These are phyloP conservation scores for Oryzias celebensis DNA, from an alignment of 2,113 vertebrate species.

Conservation along the genomic window DNA sequence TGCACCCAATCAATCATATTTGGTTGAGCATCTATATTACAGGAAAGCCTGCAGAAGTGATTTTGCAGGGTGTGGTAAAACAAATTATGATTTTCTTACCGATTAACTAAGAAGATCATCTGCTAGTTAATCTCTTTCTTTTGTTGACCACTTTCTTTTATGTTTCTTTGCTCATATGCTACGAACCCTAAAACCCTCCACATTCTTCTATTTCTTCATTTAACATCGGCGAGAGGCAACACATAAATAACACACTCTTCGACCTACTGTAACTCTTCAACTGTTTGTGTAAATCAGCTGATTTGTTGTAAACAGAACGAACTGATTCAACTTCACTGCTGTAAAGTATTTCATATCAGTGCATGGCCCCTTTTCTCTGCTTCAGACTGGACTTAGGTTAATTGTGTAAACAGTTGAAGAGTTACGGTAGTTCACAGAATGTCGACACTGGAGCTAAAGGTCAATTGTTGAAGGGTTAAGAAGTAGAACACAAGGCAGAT, in stretches of 20 bases:
- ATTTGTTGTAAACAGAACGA: no score
- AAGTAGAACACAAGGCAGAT: constrained; percentile 73
- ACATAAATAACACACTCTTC: no score
- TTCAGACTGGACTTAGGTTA: no score
- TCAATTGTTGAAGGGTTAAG: constrained; percentile 18
- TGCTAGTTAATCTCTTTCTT: constrained; percentile 67
- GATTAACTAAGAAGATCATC: constrained; percentile 76
- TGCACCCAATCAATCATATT: constrained; percentile 8
- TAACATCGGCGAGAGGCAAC: no score
- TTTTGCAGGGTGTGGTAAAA: neutral
- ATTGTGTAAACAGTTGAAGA: no score
- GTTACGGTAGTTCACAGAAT: no score
- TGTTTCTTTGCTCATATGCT: constrained; percentile 11
- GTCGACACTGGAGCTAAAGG: no score
- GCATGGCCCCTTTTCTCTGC: no score
- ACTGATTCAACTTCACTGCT: no score
- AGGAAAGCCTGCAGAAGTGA: neutral
- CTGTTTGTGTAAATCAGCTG: no score
- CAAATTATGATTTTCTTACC: constrained; percentile 46
- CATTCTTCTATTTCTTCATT: neutral
- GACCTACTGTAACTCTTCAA: no score
- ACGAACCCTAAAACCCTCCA: constrained; percentile 12
- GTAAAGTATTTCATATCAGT: no score
- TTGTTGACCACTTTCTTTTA: neutral
- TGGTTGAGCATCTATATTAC: neutral